phyloP scores from a whole-genome alignment of 2,888 invertebrate genomes.

The Neria commutata region DNA sequence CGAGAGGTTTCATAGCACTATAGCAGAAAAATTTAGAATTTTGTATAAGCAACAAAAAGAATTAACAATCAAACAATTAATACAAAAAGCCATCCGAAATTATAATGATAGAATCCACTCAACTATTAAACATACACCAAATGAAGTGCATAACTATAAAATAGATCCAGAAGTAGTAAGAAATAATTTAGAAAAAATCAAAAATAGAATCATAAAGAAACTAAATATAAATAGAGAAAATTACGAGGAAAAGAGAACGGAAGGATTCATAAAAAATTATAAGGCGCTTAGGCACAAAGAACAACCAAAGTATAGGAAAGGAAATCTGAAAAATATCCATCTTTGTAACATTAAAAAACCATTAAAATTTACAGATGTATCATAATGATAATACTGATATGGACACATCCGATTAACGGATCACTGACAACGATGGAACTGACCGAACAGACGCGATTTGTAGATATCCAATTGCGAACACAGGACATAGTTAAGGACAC shows the following conservation, averaged over 20 bases:
- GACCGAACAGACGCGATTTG: slow-evolving; percentile 22
- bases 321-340: slow-evolving; percentile 22
- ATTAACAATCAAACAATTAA: slow-evolving; percentile 20
- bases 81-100: slow-evolving; percentile 25
- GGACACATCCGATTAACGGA: slow-evolving; percentile 1
- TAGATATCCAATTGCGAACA: slow-evolving; percentile 18
- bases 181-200: slow-evolving; percentile 15
- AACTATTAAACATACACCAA: slow-evolving; percentile 27
- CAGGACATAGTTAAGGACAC: slow-evolving; percentile 22
- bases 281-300: slow-evolving; percentile 24
- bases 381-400: slow-evolving; percentile 1
- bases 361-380: slow-evolving; percentile 26
- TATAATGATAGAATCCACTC: slow-evolving; percentile 31
- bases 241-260: too few relatives aligned
- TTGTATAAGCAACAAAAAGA: slow-evolving; percentile 15
- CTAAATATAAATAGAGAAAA: slow-evolving; percentile 20
- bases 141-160: slow-evolving; percentile 23
- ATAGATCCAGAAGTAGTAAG: slow-evolving; percentile 20
- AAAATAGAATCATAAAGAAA: slow-evolving; percentile 22
- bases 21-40: slow-evolving; percentile 21
- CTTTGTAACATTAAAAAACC: slow-evolving; percentile 26
- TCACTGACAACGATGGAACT: slow-evolving; percentile 5
- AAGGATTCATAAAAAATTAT: slow-evolving; percentile 23
- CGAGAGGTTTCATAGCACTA: slow-evolving; percentile 7
- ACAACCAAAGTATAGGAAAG: slow-evolving; percentile 25